A percentile compares a stretch with the other conserved stretches of the same genome.
Conservation (phyloP, 2,113 vertebrate genomes). For the Lagopus muta region DNA sequence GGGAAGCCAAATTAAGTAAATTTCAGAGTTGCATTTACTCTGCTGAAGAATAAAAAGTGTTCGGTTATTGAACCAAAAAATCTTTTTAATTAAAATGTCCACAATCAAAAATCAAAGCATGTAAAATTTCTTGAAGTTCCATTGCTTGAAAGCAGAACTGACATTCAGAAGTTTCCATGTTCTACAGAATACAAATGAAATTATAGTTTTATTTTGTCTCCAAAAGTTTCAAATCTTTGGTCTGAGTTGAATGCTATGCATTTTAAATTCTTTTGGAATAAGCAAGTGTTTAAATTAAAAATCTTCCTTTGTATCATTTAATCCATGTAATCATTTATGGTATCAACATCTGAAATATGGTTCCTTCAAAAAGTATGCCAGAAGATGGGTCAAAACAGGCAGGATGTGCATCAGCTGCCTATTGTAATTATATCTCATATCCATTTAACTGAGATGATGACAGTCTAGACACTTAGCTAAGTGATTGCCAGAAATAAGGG, state of each 20-base stretch:
- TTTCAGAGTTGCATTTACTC: background rate
- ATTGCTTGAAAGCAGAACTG: background rate
- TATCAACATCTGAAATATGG: background rate
- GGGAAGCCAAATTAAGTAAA: rapidly evolving
- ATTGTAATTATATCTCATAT: background rate
- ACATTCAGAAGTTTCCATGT: background rate
- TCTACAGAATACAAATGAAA: background rate
- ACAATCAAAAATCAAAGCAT: background rate
- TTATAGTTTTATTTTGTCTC: background rate
- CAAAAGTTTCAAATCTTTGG: background rate
- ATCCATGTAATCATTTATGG: background rate
- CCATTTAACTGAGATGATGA: background rate
- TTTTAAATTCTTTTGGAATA: background rate
- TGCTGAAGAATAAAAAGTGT: background rate
- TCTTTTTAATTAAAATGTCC: background rate
- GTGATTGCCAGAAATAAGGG: background rate
- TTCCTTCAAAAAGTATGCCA: background rate
- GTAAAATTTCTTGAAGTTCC: background rate
- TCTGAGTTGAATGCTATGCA: background rate
- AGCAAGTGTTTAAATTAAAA: background rate
- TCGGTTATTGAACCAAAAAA: background rate
- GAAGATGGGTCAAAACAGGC: background rate
- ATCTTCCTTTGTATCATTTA: background rate
- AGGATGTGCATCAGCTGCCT: background rate
- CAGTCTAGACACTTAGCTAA: background rate